Evolutionary conservation across 2,888 invertebrate genomes (phyloP), one percentile per base, ranked within the genome.

Genomic region (Metellina segmentata): DNA sequence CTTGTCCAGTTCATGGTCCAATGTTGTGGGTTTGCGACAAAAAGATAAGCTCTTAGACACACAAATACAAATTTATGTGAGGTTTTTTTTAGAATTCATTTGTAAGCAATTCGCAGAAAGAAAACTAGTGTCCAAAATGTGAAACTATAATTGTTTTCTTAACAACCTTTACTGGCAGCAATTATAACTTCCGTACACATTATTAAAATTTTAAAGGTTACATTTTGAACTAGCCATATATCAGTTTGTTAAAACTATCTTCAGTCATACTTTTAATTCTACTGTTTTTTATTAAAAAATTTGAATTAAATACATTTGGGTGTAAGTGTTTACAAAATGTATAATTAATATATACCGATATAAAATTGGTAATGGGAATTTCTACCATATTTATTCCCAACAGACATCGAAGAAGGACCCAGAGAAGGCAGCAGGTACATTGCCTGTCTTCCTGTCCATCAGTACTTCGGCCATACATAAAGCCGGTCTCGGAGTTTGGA

Each of bases 401-500:
- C 34, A 85, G 85, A 61, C 75, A 11, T 53, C 85, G 5, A 85
- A 74, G 19, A 69, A 34, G 6, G 51, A 51, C 4, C 48, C 49
- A 20, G 75, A 75, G 5, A 49, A 72, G 19, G 90, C 85, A 7
- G 48, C 53, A 0, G 19, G 19, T n/a, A 85, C 85, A 2, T 7
- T 81, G 7, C 90, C 90, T 7, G 34, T 11, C 51, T 70, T 79
- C 20, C 20, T 90, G 61, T 85, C 85, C 34, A 11, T 90, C n/a
- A 72, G 85, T 7, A 20, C 19, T 11, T 90, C 90, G 0, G 13
- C 48, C 81, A 61, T 85, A 6, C 78, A 52, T 7, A 72, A 75
- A n/a, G 90, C 90, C 8, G 90, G 90, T 9, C 51, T 81, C 20
- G 90, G 90, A 0, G 74, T 90, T 0, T 90, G 85, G 79, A 78